phyloP scores from a whole-genome alignment of 1,140 invertebrate species.

The Lepidotrigona ventralis region DNA sequence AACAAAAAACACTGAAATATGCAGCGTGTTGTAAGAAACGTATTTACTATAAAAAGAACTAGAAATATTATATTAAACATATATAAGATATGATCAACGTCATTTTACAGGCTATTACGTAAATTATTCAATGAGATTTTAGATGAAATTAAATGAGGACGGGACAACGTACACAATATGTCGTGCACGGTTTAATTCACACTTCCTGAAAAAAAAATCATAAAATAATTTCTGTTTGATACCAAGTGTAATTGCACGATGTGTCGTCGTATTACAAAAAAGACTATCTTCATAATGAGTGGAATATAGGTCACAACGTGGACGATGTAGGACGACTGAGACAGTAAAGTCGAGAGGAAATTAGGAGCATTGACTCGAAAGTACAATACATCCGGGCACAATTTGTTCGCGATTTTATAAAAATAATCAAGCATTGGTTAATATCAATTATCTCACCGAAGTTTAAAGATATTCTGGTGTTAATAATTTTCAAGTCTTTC shows the following conservation, averaged over 20 bases:
- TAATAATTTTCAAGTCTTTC: no score
- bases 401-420: neutral
- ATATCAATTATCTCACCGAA: no score
- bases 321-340: neutral
- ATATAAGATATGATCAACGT: no score
- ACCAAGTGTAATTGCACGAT: neutral
- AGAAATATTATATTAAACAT: no score
- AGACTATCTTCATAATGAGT: conserved; percentile 12
- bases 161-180: no score
- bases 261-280: conserved; percentile 3
- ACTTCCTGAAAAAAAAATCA: no score
- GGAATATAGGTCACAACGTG: neutral
- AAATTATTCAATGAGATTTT: neutral
- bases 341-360: conserved; percentile 6
- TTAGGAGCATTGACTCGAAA: neutral
- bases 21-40: neutral
- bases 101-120: neutral
- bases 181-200: neutral
- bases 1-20: neutral
- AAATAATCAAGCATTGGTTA: neutral
- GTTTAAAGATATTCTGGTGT: no score
- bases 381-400: neutral
- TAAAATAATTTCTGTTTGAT: neutral
- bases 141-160: no score
- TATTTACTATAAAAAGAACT: neutral